These are phyloP conservation scores for Ectobius pallidus DNA, from an alignment of 2,888 invertebrate genomes.

Conservation along the genomic window DNA sequence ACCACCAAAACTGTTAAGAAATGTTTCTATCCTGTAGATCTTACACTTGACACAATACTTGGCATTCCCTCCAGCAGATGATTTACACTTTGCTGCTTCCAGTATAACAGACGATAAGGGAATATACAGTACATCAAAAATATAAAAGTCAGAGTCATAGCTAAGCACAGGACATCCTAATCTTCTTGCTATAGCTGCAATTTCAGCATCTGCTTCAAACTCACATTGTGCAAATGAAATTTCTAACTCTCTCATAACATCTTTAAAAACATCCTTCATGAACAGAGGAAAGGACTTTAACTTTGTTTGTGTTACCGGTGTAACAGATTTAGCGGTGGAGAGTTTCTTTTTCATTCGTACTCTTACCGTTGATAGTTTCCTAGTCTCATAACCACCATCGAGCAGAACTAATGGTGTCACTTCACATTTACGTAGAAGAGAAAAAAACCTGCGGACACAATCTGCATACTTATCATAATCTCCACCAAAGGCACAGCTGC, in stretches of 20 bases:
- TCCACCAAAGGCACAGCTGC: constrained; percentile 79
- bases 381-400: constrained; percentile 78
- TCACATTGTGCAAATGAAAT: constrained; percentile 75
- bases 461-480: constrained; percentile 82
- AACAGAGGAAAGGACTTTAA: constrained; percentile 75
- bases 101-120: constrained; percentile 69
- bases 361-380: constrained; percentile 71
- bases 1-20: constrained; percentile 69
- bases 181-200: constrained; percentile 79
- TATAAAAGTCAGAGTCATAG: constrained; percentile 93
- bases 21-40: constrained; percentile 72
- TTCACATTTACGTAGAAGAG: constrained; percentile 70
- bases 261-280: constrained; percentile 74
- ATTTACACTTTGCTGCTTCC: constrained; percentile 31
- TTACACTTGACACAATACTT: constrained; percentile 64
- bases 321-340: constrained; percentile 61
- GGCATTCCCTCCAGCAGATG: constrained; percentile 4
- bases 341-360: constrained; percentile 66
- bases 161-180: constrained; percentile 87
- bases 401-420: constrained; percentile 75
- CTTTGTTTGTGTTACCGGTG: constrained; percentile 61
- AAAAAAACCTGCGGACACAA: constrained; percentile 70
- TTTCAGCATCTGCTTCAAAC: constrained; percentile 89
- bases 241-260: constrained; percentile 68
- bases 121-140: constrained; percentile 83